These are phyloP conservation scores for Gorsachius goisagi DNA, from an alignment of 2,113 vertebrate species.

Conservation along the genomic window DNA sequence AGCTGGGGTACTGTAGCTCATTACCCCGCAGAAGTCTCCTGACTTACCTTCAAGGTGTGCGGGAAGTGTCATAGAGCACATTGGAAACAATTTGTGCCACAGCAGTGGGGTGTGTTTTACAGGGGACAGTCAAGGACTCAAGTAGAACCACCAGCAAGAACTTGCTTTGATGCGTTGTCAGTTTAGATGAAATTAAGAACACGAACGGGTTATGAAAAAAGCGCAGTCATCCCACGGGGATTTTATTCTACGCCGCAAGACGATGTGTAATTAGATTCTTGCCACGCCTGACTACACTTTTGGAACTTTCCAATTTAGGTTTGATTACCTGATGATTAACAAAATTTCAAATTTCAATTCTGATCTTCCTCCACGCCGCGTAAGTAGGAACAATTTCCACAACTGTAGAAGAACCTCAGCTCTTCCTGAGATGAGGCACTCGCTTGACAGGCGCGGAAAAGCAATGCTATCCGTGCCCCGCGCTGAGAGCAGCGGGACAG, in stretches of 20 bases:
- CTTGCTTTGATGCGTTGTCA: background rate
- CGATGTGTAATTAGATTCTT: background rate
- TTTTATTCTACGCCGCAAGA: background rate
- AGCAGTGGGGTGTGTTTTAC: background rate
- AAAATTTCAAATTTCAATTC: slow-evolving; percentile 17
- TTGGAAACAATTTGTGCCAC: background rate
- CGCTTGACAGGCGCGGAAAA: background rate
- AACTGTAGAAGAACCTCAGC: background rate
- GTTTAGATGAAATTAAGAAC: background rate
- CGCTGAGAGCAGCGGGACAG: background rate
- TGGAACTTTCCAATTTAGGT: background rate
- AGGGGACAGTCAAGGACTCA: background rate
- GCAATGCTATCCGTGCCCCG: background rate
- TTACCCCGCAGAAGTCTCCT: background rate
- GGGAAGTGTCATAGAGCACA: background rate
- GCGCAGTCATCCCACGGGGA: background rate
- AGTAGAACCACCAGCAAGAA: background rate
- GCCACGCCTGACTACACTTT: background rate
- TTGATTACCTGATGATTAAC: slow-evolving; percentile 34
- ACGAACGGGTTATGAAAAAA: background rate
- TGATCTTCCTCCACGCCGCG: background rate
- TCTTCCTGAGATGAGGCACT: background rate
- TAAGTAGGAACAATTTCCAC: background rate
- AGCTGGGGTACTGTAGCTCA: background rate
- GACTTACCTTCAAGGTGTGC: background rate